These are phyloP conservation scores for Enteromius treurensis DNA, from an alignment of 2,797 vertebrate species.

Conservation along the genomic window DNA sequence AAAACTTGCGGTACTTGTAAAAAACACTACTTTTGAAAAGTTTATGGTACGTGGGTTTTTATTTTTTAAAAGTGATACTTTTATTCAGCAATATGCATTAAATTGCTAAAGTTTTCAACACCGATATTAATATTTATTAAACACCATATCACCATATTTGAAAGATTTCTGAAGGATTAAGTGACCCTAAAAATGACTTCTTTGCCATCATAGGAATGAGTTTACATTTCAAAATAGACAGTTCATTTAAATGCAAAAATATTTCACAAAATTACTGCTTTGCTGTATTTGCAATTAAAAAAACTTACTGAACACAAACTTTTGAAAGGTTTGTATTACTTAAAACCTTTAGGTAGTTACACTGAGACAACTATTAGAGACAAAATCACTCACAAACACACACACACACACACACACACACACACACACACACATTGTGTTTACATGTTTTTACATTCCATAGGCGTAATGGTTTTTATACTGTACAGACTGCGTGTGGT, in stretches of 20 bases:
- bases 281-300: neutral
- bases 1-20: neutral
- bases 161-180: neutral
- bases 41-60: neutral
- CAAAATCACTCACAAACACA: neutral
- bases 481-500: too few relatives aligned
- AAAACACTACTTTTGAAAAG: neutral
- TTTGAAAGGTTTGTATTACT: neutral
- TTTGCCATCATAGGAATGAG: neutral
- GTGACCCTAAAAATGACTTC: neutral
- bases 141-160: neutral
- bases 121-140: neutral
- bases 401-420: neutral
- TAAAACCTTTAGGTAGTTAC: neutral
- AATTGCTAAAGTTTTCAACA: neutral
- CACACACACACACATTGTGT: neutral
- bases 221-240: neutral
- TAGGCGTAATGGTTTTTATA: too few relatives aligned
- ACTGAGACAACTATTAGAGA: neutral
- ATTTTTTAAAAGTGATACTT: neutral
- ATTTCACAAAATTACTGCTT: neutral
- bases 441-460: too few relatives aligned
- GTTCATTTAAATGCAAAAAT: neutral
- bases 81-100: neutral
- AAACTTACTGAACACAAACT: neutral